A percentile compares a stretch with the other conserved stretches of the same genome.
These are phyloP conservation scores for Eurosta solidaginis DNA, from an alignment of 1,140 invertebrate species.

Conservation along the genomic window DNA sequence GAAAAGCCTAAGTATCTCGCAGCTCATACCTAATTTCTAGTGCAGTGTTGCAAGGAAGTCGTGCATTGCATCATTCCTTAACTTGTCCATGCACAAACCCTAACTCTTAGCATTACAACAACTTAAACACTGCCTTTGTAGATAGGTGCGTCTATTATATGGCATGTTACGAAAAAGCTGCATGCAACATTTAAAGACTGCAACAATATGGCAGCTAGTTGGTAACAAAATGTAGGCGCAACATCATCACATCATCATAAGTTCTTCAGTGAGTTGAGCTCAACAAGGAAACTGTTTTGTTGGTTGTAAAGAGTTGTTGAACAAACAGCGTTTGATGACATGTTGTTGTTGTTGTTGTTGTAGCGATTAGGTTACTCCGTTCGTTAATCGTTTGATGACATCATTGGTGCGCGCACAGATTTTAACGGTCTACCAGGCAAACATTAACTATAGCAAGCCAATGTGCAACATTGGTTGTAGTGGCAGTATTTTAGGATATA, in stretches of 20 bases:
- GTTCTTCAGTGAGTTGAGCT: too few relatives aligned
- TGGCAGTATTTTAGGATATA: too few relatives aligned
- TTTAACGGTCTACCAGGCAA: conserved; percentile 27
- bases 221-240: not conserved
- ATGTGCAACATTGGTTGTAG: not conserved
- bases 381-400: conserved; percentile 31
- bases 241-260: not conserved
- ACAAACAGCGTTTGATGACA: too few relatives aligned
- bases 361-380: too few relatives aligned
- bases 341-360: too few relatives aligned
- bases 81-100: too few relatives aligned
- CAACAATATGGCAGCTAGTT: not conserved
- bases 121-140: not conserved
- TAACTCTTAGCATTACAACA: not conserved
- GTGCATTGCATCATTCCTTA: too few relatives aligned
- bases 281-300: too few relatives aligned
- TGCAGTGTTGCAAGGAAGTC: too few relatives aligned
- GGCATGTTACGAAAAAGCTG: conserved; percentile 19
- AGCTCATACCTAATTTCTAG: too few relatives aligned
- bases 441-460: not conserved
- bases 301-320: too few relatives aligned
- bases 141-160: conserved; percentile 14
- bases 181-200: conserved; percentile 31
- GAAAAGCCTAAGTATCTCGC: too few relatives aligned
- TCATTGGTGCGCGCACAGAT: conserved; percentile 31